Evolutionary conservation across 2,113 vertebrate genomes (phyloP).

Genomic region (Pseudopipra pipra): DNA sequence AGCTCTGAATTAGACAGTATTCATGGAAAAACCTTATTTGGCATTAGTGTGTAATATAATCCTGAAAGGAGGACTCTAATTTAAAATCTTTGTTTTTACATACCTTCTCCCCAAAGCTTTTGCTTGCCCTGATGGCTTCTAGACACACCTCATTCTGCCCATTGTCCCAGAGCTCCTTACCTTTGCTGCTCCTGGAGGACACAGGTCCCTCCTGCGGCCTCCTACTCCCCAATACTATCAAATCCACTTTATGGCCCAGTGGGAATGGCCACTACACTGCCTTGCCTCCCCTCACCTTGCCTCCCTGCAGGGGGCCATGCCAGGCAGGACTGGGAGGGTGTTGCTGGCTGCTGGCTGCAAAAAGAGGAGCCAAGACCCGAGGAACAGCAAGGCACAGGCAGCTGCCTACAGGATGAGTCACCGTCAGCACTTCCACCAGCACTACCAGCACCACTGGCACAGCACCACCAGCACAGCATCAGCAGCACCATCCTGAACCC

Average conservation of each 20-base stretch:
- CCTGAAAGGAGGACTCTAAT: background rate
- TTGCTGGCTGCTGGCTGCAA: background rate
- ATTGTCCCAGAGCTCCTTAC: background rate
- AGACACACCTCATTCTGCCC: background rate
- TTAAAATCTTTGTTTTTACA: background rate
- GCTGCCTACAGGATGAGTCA: background rate
- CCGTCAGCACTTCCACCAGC: background rate
- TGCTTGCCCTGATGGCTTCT: background rate
- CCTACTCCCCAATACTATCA: background rate
- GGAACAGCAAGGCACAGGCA: background rate
- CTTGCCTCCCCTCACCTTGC: background rate
- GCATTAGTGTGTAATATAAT: background rate
- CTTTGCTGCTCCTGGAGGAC: background rate
- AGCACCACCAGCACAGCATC: background rate
- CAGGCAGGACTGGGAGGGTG: background rate
- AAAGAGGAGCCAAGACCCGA: background rate
- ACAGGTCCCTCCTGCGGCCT: background rate
- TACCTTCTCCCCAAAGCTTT: background rate
- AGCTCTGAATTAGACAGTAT: background rate
- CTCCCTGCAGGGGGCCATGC: fast-evolving
- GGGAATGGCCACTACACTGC: background rate
- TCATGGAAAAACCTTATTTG: background rate
- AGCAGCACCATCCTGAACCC: background rate
- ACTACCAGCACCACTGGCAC: background rate
- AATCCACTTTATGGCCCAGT: background rate